A percentile compares a stretch with the other conserved stretches of the same genome.
phyloP scores from a whole-genome alignment of 2,113 vertebrate species.

The Hyperoodon ampullatus region DNA sequence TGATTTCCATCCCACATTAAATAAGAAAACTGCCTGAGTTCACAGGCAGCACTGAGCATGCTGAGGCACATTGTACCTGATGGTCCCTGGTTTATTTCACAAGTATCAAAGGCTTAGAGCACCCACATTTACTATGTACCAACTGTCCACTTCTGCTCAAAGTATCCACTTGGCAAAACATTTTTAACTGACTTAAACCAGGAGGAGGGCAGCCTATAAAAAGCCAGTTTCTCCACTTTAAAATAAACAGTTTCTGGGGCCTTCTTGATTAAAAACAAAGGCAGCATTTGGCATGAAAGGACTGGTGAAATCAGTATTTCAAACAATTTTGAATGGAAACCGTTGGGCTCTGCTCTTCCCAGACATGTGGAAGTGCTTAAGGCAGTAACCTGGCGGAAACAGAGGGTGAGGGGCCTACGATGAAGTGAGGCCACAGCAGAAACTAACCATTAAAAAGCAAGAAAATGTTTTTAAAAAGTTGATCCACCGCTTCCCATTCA shows the following conservation, averaged over 20 bases:
- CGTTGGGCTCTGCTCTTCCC: not conserved
- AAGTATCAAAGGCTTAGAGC: not conserved
- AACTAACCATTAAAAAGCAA: not conserved
- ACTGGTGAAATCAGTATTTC: not conserved
- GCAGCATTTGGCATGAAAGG: not conserved
- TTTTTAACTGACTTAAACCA: not conserved
- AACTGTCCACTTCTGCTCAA: not conserved
- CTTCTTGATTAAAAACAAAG: slow-evolving; percentile 56
- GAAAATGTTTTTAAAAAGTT: not conserved
- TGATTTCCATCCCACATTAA: not conserved
- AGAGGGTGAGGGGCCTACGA: not conserved
- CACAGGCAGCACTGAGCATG: not conserved
- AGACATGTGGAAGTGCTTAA: slow-evolving; percentile 46
- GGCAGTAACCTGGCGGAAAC: not conserved
- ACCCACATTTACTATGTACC: not conserved
- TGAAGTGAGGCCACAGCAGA: not conserved
- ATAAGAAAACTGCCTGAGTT: not conserved
- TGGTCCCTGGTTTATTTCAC: not conserved
- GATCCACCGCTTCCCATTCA: not conserved
- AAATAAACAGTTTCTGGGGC: not conserved
- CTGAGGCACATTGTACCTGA: not conserved
- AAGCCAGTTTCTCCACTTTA: not conserved
- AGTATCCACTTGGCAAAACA: not conserved
- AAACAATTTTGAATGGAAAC: not conserved
- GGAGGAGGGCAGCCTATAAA: not conserved